Base-by-base conservation (phyloP, 2,797 vertebrate genomes). In the Channa striata region DNA sequence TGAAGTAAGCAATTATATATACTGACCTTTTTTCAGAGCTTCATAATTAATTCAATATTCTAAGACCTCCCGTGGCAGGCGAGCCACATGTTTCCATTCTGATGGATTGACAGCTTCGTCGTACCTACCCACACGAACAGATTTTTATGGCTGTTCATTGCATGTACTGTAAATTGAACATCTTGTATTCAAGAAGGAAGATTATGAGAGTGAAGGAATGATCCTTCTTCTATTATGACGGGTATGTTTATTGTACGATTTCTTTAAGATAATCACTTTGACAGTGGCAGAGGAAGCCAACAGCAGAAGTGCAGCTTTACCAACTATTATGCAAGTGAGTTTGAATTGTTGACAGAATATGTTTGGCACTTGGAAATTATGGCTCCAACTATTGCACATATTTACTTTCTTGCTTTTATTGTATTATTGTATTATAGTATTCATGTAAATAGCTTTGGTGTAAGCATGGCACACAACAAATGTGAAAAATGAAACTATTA, bases 121-220 rank as follows among this genome's bases (percentile, higher is more conserved):
- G 11, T n/a, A 13, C 19, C 17, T 25, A 0, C 59, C 49, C 46
- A 70, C 52, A n/a, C 58, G 37, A 23, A 33, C 48, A 73, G 33
- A 20, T 37, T 34, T n/a, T n/a, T 42, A 37, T 61, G 20, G 20
- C 30, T 17, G 4, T n/a, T 42, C 12, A 19, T 44, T 13, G 23
- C 34, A 9, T 50, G 11, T 21, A 13, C 52, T 36, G n/a, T 40
- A 53, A 58, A 72, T 72, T 75, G 25, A 33, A 39, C 5, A 17
- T 57, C 52, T 68, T 40, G 5, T 47, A 65, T 85, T 74, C 30
- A 65, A 56, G 48, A 68, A 58, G 47, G 65, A 42, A 51, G 64
- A 76, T 66, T 33, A 51, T 37, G 58, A 39, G 10, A 46, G 42
- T 30, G 25, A 30, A 30, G n/a, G 25, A 30, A 30, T 30, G 25